A percentile compares a stretch with the other conserved stretches of the same genome.
phyloP scores from a whole-genome alignment of 2,113 vertebrate genomes.

The Ophiodon elongatus region DNA sequence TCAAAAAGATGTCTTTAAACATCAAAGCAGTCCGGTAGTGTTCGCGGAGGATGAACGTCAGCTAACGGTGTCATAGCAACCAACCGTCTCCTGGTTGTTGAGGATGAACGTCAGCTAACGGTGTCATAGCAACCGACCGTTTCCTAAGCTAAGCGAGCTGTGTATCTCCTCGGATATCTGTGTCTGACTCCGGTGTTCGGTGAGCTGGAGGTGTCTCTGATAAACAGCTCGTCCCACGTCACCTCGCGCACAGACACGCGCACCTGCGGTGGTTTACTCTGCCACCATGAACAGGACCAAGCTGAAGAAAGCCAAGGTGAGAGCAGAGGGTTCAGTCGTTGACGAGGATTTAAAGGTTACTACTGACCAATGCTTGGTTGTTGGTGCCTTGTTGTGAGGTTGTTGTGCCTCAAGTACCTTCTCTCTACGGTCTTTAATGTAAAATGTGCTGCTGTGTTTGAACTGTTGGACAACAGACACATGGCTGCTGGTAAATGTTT shows the following conservation, averaged over 20 bases:
- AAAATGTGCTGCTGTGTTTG: background rate
- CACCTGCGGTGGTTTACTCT: background rate
- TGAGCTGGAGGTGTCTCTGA: too few species aligned
- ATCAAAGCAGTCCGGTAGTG: background rate
- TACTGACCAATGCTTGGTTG: background rate
- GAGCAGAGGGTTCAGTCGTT: background rate
- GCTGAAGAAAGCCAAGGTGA: conserved; percentile 66
- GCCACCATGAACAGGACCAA: conserved; percentile 65
- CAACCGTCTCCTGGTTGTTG: fast-evolving
- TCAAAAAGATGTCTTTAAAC: fast-evolving
- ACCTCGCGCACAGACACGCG: background rate
- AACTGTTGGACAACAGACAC: background rate
- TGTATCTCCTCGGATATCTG: background rate
- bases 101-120: fast-evolving
- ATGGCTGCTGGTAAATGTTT: background rate
- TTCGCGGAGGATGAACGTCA: background rate
- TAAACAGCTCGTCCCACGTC: background rate
- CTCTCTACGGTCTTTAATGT: background rate
- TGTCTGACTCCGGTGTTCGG: background rate
- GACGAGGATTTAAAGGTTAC: background rate
- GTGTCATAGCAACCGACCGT: fast-evolving
- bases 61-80: fast-evolving
- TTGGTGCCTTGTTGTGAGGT: background rate
- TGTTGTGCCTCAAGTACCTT: background rate
- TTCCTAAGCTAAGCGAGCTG: fast-evolving